A percentile compares a stretch with the other conserved stretches of the same genome.
Evolutionary conservation across 2,113 vertebrate species (phyloP).

Genomic region (Gavia stellata): DNA sequence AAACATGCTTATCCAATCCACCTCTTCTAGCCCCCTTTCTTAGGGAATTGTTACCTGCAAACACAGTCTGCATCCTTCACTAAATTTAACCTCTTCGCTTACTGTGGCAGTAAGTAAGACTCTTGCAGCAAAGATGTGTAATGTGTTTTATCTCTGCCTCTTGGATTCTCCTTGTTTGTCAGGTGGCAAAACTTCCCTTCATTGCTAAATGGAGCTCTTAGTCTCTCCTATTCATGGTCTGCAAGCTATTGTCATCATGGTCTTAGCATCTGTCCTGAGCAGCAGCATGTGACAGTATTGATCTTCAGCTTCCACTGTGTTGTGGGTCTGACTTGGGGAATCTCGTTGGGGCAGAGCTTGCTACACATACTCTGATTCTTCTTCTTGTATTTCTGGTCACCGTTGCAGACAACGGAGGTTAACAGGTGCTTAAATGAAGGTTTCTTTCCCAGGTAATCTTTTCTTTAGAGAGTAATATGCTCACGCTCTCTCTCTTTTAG

Average conservation of each 20-base stretch:
- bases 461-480: background rate
- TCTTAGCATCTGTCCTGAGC: background rate
- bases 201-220: background rate
- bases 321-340: accelerated
- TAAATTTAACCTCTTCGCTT: background rate
- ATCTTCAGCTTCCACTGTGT: background rate
- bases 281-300: background rate
- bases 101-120: background rate
- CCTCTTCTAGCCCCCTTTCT: background rate
- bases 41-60: background rate
- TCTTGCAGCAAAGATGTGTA: background rate
- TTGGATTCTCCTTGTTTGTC: background rate
- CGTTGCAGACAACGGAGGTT: background rate
- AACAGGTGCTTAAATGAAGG: background rate
- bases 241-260: background rate
- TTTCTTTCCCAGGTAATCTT: background rate
- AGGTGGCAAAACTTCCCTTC: background rate
- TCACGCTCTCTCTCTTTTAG: background rate
- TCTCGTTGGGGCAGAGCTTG: background rate
- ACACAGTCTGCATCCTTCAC: background rate
- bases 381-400: background rate
- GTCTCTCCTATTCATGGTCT: background rate
- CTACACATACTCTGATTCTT: background rate
- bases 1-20: background rate
- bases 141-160: background rate